Evolutionary conservation across 2,797 vertebrate species (phyloP).

Genomic region (Clarias fuscus): DNA sequence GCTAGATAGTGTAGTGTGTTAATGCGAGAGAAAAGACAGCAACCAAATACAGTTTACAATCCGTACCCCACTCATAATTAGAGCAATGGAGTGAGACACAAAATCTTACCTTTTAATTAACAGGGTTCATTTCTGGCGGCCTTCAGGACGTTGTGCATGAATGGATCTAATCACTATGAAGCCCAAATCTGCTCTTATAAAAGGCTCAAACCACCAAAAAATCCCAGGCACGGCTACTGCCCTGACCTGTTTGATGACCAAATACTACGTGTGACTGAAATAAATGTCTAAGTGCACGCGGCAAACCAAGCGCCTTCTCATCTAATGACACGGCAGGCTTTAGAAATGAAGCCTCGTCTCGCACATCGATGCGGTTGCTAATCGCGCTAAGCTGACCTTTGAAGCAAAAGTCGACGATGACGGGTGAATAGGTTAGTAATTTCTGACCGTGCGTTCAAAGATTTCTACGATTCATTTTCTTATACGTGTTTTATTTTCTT

Average conservation of each 20-base stretch:
- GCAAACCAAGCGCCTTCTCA: not conserved
- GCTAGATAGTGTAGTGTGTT: no score
- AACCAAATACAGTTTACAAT: not conserved
- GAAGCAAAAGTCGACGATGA: not conserved
- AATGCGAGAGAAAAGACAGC: not conserved
- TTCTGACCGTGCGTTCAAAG: not conserved
- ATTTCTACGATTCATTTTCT: no score
- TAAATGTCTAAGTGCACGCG: not conserved
- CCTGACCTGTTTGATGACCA: conserved; percentile 2
- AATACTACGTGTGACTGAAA: not conserved
- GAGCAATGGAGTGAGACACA: not conserved
- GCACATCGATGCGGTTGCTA: not conserved
- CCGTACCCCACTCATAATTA: not conserved
- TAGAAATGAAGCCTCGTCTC: not conserved
- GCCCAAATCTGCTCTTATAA: not conserved
- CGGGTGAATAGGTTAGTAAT: not conserved
- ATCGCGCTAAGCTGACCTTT: conserved; percentile 10
- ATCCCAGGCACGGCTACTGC: not conserved
- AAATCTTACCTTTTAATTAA: not conserved
- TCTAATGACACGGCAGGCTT: not conserved
- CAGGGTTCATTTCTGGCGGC: not conserved
- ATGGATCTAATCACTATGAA: not conserved
- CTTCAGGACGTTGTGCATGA: not conserved
- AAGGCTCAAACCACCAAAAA: not conserved
- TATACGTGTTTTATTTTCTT: not conserved